These are phyloP conservation scores for Cheilosia impressa DNA, from an alignment of 2,888 invertebrate genomes.

Conservation along the genomic window DNA sequence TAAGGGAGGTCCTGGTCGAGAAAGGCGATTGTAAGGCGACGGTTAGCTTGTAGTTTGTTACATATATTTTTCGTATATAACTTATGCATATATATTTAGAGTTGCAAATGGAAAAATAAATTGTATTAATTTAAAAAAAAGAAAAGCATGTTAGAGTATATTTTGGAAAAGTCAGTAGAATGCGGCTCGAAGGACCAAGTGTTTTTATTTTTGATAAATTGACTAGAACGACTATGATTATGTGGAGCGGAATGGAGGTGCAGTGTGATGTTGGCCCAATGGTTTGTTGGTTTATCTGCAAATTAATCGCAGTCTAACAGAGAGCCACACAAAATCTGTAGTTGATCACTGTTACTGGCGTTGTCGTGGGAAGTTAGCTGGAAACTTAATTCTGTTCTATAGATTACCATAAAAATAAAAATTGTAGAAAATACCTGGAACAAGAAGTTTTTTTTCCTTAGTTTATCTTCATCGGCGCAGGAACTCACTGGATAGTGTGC, in stretches of 20 bases:
- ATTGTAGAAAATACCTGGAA: no score
- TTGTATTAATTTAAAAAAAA: slow-evolving; percentile 52
- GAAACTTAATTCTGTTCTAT: no score
- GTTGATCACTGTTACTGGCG: no score
- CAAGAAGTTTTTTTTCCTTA: no score
- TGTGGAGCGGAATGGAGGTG: background rate
- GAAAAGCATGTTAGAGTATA: background rate
- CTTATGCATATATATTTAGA: slow-evolving; percentile 8
- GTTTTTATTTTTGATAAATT: background rate
- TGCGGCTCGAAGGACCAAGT: slow-evolving; percentile 5
- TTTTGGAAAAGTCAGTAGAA: slow-evolving; percentile 34
- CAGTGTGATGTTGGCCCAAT: background rate
- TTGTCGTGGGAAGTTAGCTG: no score
- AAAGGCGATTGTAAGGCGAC: background rate
- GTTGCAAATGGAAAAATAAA: slow-evolving; percentile 45
- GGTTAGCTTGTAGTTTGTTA: slow-evolving; percentile 49
- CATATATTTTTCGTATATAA: slow-evolving; percentile 20
- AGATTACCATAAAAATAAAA: no score
- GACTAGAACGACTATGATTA: background rate
- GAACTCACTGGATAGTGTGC: no score
- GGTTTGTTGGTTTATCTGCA: no score
- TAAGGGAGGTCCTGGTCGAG: slow-evolving; percentile 75
- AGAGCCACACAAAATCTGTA: no score
- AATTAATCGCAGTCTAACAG: no score
- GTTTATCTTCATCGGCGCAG: no score